phyloP scores from a whole-genome alignment of 30 jellyfish, hydroid and myxozoan species.

The Mastigias papua region DNA sequence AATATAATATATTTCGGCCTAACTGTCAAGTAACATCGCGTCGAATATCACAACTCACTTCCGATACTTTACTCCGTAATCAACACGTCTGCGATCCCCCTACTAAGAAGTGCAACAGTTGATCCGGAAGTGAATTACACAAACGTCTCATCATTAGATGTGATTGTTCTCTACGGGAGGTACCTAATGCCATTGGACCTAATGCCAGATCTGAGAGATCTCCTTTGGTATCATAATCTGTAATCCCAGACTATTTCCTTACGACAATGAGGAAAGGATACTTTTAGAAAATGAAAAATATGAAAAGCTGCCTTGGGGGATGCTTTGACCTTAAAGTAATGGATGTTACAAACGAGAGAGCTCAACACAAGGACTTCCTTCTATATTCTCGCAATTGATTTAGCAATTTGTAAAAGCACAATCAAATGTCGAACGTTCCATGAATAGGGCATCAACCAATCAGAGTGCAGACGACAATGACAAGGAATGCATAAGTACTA shows the following conservation, averaged over 20 bases:
- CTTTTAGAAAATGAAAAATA: not conserved
- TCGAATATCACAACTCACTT: constrained; percentile 4
- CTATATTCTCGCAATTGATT: no score
- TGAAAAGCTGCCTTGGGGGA: not conserved
- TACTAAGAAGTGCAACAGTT: not conserved
- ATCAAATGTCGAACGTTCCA: no score
- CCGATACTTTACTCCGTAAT: constrained; percentile 26
- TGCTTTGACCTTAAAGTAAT: not conserved
- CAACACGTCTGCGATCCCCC: no score
- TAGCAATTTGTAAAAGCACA: no score
- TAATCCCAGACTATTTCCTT: constrained; percentile 8
- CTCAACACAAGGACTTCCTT: no score
- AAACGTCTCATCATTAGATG: not conserved
- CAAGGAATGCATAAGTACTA: no score
- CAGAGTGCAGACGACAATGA: no score
- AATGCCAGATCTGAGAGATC: constrained; percentile 10
- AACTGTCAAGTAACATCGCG: constrained; percentile 23
- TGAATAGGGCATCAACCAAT: no score
- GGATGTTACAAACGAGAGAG: no score
- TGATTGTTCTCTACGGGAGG: no score
- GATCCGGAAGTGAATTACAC: constrained; percentile 28
- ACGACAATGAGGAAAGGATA: constrained; percentile 19
- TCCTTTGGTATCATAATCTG: not conserved
- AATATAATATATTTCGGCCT: not conserved
- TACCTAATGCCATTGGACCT: no score